These are phyloP conservation scores for Perdita meconis DNA, from an alignment of 2,888 invertebrate species.

Conservation along the genomic window DNA sequence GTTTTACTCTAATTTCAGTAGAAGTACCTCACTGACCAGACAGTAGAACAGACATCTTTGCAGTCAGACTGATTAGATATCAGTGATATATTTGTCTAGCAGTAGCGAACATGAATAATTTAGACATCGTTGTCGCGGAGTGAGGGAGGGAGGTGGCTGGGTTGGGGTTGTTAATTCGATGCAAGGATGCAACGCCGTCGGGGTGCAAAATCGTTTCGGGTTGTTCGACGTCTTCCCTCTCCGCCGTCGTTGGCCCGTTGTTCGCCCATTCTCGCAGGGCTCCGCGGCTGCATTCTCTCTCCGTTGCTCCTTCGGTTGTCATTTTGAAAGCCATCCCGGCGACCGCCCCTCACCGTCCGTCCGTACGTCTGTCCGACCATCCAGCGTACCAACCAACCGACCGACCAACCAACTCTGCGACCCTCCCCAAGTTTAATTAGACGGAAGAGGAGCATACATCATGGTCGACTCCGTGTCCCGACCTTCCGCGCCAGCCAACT, in stretches of 20 bases:
- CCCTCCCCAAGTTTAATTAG: conserved; percentile 79
- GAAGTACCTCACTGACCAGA: background rate
- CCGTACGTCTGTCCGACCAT: conserved; percentile 65
- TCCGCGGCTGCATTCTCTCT: conserved; percentile 23
- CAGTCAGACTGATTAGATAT: background rate
- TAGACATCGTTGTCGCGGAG: conserved; percentile 14
- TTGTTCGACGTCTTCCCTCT: conserved; percentile 53
- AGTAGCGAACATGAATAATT: conserved; percentile 42
- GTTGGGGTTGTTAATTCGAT: conserved; percentile 46
- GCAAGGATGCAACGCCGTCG: conserved; percentile 24
- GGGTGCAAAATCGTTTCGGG: conserved; percentile 36
- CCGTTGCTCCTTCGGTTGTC: conserved; percentile 65
- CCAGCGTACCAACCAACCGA: conserved; percentile 61
- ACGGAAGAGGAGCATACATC: conserved; percentile 79
- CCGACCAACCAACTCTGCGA: conserved; percentile 71
- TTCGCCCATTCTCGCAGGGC: conserved; percentile 43
- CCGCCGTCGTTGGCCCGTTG: conserved; percentile 26
- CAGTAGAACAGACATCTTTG: background rate
- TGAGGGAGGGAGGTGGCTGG: no score
- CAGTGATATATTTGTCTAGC: conserved; percentile 23
- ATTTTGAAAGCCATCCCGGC: conserved; percentile 75
- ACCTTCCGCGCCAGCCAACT: conserved; percentile 68
- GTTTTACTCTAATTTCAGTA: background rate
- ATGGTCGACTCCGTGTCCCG: conserved; percentile 74
- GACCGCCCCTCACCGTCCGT: conserved; percentile 63